phyloP scores from a whole-genome alignment of 2,797 vertebrate genomes.

The Danio albolineatus region DNA sequence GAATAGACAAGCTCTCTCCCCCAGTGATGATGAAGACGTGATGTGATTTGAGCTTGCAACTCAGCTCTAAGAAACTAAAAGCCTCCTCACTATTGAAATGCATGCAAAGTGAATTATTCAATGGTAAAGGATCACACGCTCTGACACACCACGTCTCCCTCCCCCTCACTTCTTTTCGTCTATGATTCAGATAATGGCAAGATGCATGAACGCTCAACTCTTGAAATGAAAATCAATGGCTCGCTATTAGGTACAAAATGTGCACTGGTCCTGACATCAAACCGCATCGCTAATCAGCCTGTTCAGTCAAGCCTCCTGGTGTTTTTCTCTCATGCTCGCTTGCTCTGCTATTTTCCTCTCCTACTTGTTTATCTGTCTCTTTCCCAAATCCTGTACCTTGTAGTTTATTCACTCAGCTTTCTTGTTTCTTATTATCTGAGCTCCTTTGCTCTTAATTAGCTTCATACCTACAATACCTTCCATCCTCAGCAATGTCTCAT shows the following conservation, averaged over 20 bases:
- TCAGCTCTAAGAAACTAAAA: slow-evolving; percentile 2
- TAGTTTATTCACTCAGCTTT: not conserved
- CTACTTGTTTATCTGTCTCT: not conserved
- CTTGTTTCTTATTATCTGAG: not conserved
- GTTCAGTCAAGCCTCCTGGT: slow-evolving; percentile 24
- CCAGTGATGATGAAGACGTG: not conserved
- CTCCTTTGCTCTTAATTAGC: not conserved
- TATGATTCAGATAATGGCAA: slow-evolving; percentile 29
- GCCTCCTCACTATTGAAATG: not conserved
- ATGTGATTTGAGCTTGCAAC: slow-evolving; percentile 15
- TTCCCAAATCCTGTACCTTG: not conserved
- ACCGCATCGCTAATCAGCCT: slow-evolving; percentile 53
- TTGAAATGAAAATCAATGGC: slow-evolving; percentile 41
- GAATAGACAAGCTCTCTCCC: not conserved
- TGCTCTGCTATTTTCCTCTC: slow-evolving; percentile 13
- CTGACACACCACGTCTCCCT: slow-evolving; percentile 14
- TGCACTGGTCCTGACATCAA: slow-evolving; percentile 50
- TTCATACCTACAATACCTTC: not conserved
- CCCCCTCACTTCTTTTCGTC: slow-evolving; percentile 8
- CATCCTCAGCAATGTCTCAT: not conserved
- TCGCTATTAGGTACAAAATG: slow-evolving; percentile 34
- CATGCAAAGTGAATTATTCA: slow-evolving; percentile 21
- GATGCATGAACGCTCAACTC: slow-evolving; percentile 14
- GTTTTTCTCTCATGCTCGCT: slow-evolving; percentile 6
- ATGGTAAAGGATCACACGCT: slow-evolving; percentile 21